Conservation (phyloP, 2,888 invertebrate genomes). For the Tenthredo scrophulariae region DNA sequence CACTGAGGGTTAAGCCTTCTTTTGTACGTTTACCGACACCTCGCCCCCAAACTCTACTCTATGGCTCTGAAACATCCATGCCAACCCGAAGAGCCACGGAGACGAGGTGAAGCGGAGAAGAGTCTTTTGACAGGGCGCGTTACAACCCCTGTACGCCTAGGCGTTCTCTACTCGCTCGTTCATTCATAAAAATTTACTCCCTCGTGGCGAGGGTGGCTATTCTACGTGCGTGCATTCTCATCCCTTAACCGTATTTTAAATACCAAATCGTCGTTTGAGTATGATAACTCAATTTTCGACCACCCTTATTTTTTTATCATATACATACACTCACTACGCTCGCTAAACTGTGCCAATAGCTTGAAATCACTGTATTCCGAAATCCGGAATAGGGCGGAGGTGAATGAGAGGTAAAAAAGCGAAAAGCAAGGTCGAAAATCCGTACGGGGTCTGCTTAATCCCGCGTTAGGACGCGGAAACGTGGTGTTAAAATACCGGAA, state of each 20-base stretch:
- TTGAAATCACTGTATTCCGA: background rate
- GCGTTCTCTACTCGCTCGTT: slow-evolving; percentile 66
- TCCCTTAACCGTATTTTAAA: slow-evolving; percentile 18
- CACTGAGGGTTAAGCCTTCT: slow-evolving; percentile 68
- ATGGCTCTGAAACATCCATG: slow-evolving; percentile 36
- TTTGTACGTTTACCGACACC: slow-evolving; percentile 66
- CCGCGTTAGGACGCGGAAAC: slow-evolving; percentile 70
- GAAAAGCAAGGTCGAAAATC: slow-evolving; percentile 63
- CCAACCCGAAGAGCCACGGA: slow-evolving; percentile 48
- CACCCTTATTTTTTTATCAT: background rate
- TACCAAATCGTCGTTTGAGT: slow-evolving; percentile 16
- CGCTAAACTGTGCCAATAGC: background rate
- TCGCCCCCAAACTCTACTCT: slow-evolving; percentile 56
- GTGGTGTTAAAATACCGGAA: slow-evolving; percentile 74
- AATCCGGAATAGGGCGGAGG: background rate
- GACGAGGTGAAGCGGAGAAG: slow-evolving; percentile 62
- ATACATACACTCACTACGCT: background rate
- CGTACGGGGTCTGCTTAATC: slow-evolving; percentile 72
- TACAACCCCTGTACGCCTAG: slow-evolving; percentile 64
- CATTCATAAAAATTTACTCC: slow-evolving; percentile 70
- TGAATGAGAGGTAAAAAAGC: slow-evolving; percentile 30
- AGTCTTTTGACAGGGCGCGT: slow-evolving; percentile 64
- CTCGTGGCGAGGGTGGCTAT: slow-evolving; percentile 24
- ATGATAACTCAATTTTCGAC: background rate
- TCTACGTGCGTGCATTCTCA: background rate